Evolutionary conservation across 2,113 vertebrate species (phyloP).

Genomic region (Tyto alba): DNA sequence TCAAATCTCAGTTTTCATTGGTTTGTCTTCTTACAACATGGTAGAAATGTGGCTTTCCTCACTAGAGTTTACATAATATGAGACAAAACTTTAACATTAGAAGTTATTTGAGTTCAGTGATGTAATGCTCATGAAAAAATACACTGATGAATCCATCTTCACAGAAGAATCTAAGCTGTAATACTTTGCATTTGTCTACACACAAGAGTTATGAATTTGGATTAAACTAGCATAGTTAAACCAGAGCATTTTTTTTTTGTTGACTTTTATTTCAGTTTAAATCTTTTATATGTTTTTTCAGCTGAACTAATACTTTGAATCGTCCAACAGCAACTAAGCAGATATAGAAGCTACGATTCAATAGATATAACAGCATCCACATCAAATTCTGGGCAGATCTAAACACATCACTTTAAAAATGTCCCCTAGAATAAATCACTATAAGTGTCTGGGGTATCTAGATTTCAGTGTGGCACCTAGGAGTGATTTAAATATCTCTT

Average conservation of each 20-base stretch:
- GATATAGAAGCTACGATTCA: background rate
- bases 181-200: background rate
- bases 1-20: background rate
- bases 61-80: background rate
- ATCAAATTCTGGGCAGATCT: background rate
- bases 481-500: background rate
- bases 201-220: background rate
- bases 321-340: background rate
- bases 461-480: background rate
- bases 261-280: background rate
- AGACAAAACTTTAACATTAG: background rate
- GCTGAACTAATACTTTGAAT: background rate
- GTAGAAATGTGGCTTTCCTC: background rate
- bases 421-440: background rate
- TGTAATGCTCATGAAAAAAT: background rate
- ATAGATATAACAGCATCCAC: background rate
- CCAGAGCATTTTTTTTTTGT: background rate
- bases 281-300: background rate
- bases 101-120: background rate
- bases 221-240: background rate
- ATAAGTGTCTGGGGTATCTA: rapidly evolving
- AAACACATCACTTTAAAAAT: background rate
- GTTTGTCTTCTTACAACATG: background rate
- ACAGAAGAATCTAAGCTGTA: background rate
- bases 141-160: background rate